A percentile compares a stretch with the other conserved stretches of the same genome.
Evolutionary conservation across 2,113 vertebrate genomes (phyloP).

Genomic region (Tragelaphus imberbis): DNA sequence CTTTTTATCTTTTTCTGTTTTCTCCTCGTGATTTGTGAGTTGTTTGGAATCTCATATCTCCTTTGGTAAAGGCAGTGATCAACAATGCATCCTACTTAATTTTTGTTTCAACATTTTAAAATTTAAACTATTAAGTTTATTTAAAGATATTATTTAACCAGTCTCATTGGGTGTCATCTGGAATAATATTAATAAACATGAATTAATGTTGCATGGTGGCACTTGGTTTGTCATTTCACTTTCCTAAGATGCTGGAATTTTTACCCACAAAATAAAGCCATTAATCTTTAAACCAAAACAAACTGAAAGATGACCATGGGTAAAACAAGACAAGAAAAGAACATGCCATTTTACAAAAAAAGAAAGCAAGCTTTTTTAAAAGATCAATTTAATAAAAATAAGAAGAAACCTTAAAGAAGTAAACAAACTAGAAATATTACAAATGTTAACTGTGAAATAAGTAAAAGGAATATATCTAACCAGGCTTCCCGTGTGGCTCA

Average conservation of each 20-base stretch:
- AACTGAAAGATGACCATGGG: background rate
- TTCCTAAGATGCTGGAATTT: background rate
- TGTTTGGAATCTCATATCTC: background rate
- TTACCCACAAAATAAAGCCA: background rate
- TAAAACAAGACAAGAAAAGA: background rate
- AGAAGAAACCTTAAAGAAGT: background rate
- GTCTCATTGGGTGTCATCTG: background rate
- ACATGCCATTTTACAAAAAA: background rate
- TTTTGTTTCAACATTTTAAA: conserved; percentile 31
- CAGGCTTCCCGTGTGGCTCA: background rate
- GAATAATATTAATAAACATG: background rate
- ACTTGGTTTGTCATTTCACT: background rate
- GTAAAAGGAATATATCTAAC: background rate
- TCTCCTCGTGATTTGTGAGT: background rate
- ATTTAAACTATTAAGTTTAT: conserved; percentile 8
- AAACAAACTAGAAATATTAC: background rate
- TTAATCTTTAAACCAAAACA: background rate
- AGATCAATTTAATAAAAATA: background rate
- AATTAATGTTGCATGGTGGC: background rate
- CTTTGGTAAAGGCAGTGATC: background rate
- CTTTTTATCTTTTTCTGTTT: background rate
- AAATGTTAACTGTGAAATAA: background rate
- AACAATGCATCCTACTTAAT: background rate
- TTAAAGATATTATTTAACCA: background rate
- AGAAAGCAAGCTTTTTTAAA: background rate